A percentile compares a stretch with the other conserved stretches of the same genome.
Evolutionary conservation across 2,113 vertebrate species (phyloP).

Genomic region (Todiramphus chloris): DNA sequence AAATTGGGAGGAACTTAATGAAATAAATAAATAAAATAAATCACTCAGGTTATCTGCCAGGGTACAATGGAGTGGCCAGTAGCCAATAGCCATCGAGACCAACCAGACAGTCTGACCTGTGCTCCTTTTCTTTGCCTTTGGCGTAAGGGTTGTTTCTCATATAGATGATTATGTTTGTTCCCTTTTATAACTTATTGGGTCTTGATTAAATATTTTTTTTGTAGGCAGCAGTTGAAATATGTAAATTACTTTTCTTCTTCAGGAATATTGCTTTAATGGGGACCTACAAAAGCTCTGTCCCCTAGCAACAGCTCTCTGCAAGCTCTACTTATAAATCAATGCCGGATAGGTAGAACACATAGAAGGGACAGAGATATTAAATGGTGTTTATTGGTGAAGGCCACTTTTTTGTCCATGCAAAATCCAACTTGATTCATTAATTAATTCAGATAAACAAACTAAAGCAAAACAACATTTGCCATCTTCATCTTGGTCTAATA

Average conservation of each 20-base stretch:
- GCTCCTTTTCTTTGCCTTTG: not conserved
- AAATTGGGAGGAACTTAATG: not conserved
- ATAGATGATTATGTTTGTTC: not conserved
- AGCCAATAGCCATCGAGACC: not conserved
- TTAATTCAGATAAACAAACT: not conserved
- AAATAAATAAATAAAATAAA: not conserved
- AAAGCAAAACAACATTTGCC: not conserved
- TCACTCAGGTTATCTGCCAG: not conserved
- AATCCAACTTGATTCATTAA: not conserved
- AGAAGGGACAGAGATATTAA: not conserved
- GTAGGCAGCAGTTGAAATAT: not conserved
- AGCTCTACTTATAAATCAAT: constrained; percentile 35
- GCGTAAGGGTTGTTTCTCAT: not conserved
- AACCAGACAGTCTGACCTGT: not conserved
- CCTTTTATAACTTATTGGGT: not conserved
- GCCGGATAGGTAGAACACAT: not conserved
- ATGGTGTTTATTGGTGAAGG: not conserved
- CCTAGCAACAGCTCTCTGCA: constrained; percentile 58
- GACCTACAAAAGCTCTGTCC: constrained; percentile 34
- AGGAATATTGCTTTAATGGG: not conserved
- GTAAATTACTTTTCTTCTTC: constrained; percentile 42
- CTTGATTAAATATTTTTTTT: constrained; percentile 28
- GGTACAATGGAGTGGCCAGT: not conserved
- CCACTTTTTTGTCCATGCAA: not conserved
- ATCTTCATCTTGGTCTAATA: not conserved